Percentiles rank a stretch among this genome's conserved stretches.
These are phyloP conservation scores for Heterohyrax brucei DNA, from an alignment of 2,797 vertebrate genomes.

Conservation along the genomic window DNA sequence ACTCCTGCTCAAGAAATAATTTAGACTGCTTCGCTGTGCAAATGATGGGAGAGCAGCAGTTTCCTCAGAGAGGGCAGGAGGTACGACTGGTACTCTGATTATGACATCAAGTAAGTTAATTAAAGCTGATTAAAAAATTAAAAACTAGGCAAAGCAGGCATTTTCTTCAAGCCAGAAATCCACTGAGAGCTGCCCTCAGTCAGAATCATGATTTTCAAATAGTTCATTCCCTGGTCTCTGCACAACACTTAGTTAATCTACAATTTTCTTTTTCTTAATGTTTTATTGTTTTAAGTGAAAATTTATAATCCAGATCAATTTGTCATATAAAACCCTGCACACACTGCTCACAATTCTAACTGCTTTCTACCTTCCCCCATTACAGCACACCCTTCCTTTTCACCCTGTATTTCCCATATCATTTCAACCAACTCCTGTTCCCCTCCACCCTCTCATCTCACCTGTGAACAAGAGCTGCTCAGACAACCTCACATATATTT, in stretches of 20 bases:
- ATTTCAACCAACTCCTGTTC: too few relatives aligned
- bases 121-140: slow-evolving; percentile 45
- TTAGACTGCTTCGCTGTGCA: neutral
- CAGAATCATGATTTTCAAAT: neutral
- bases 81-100: neutral
- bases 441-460: too few relatives aligned
- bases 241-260: neutral
- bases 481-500: too few relatives aligned
- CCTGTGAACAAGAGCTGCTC: too few relatives aligned
- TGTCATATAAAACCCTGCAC: too few relatives aligned
- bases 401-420: too few relatives aligned
- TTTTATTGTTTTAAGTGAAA: too few relatives aligned
- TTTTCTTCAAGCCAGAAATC: neutral
- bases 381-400: too few relatives aligned
- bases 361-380: too few relatives aligned
- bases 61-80: neutral
- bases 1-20: neutral
- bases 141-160: neutral
- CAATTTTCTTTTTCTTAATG: neutral
- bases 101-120: neutral
- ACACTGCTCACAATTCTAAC: too few relatives aligned
- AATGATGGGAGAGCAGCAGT: neutral
- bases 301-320: too few relatives aligned
- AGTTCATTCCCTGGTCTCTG: neutral
- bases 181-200: neutral